phyloP scores from a whole-genome alignment of 2,113 vertebrate genomes.

The Meleagris gallopavo region DNA sequence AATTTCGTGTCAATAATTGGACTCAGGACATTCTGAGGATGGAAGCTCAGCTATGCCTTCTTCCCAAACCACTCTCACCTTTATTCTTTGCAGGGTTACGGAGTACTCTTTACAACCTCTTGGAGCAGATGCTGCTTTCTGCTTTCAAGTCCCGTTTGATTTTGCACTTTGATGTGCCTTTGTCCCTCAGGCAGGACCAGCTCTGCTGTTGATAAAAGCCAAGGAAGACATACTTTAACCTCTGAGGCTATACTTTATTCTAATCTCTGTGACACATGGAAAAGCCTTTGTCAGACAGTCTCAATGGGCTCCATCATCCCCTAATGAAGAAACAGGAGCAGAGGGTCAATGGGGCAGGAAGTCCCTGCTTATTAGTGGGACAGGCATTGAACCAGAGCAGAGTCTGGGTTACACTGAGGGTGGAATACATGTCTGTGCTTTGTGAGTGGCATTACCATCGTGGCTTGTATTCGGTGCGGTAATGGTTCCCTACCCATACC shows the following conservation, averaged over 20 bases:
- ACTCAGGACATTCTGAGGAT: neutral
- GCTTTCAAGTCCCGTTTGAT: neutral
- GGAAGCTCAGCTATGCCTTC: neutral
- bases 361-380: neutral
- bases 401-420: neutral
- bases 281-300: neutral
- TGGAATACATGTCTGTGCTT: neutral
- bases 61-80: neutral
- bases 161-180: conserved; percentile 15
- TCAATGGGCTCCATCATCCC: neutral
- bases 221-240: neutral
- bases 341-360: neutral
- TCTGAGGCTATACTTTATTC: conserved; percentile 5
- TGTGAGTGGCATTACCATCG: neutral
- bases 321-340: neutral
- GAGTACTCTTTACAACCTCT: neutral
- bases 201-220: conserved; percentile 19
- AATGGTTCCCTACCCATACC: neutral
- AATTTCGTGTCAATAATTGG: neutral
- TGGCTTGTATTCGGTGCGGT: neutral
- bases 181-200: conserved; percentile 23
- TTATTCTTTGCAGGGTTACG: neutral
- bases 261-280: neutral
- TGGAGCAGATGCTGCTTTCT: neutral
- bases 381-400: neutral